Evolutionary conservation across 2,113 vertebrate species (phyloP).

Genomic region (Paratilapia polleni): DNA sequence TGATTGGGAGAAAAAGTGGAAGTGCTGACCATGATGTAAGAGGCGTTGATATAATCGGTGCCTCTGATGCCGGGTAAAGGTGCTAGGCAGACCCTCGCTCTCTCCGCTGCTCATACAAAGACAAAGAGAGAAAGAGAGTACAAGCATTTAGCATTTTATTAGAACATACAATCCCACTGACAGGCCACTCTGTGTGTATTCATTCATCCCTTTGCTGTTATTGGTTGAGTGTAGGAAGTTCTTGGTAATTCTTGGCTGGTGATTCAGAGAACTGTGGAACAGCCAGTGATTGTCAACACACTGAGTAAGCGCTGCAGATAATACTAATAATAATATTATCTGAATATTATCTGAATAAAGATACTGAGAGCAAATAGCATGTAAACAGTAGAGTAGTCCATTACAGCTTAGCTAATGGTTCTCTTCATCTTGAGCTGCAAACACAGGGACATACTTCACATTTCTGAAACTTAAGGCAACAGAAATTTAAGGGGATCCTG

Average conservation of each 20-base stretch:
- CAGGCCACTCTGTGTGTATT: neutral
- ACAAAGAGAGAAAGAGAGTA: neutral
- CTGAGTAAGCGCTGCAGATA: constrained; percentile 29
- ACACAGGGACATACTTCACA: no score
- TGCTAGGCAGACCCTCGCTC: constrained; percentile 90
- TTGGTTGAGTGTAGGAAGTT: neutral
- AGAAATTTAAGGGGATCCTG: no score
- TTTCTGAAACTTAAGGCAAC: no score
- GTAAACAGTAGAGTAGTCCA: neutral
- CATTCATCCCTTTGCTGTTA: neutral
- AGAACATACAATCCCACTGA: neutral
- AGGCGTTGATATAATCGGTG: constrained; percentile 97
- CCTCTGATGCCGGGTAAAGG: constrained; percentile 93
- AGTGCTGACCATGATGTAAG: constrained; percentile 95
- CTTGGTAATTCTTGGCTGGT: neutral
- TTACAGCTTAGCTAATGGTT: neutral
- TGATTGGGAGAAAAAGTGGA: constrained; percentile 3
- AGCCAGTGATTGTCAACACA: constrained; percentile 13
- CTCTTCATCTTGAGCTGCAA: no score
- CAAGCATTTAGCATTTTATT: neutral
- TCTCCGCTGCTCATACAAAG: constrained; percentile 82
- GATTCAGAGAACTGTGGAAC: constrained; percentile 22
- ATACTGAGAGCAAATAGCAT: neutral
- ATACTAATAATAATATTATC: no score
- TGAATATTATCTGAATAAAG: neutral